phyloP scores from a whole-genome alignment of 2,113 vertebrate genomes.

The Oenanthe oenanthe region DNA sequence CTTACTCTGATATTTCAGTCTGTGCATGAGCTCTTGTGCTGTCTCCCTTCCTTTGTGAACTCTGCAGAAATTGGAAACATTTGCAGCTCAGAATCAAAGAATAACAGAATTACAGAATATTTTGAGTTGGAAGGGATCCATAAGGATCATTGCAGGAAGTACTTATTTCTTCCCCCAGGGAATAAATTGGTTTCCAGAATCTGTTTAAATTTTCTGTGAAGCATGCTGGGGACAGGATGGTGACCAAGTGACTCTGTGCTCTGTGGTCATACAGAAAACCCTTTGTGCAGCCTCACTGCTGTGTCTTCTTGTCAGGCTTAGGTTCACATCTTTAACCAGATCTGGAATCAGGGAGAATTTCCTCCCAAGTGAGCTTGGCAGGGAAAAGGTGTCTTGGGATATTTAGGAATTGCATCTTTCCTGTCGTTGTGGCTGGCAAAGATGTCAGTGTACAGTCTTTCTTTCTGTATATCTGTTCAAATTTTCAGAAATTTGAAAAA shows the following conservation, averaged over 20 bases:
- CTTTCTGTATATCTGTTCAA: neutral
- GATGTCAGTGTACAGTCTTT: neutral
- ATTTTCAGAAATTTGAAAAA: neutral
- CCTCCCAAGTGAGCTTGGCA: neutral
- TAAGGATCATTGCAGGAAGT: neutral
- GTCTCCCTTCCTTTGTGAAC: neutral
- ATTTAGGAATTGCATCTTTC: neutral
- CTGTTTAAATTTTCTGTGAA: neutral
- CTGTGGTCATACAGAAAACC: neutral
- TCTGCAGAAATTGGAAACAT: neutral
- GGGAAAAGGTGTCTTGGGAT: neutral
- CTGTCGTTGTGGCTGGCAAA: neutral
- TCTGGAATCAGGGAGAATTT: neutral
- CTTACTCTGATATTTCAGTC: neutral
- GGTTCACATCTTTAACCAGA: neutral
- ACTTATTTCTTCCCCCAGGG: rapidly evolving
- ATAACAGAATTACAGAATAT: neutral
- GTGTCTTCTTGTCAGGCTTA: neutral
- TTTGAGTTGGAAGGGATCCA: neutral
- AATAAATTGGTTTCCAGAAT: neutral
- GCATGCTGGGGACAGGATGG: neutral
- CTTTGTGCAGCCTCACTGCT: neutral
- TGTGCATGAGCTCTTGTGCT: neutral
- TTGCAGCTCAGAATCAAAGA: neutral
- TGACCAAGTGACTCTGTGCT: neutral